Evolutionary conservation across 2,797 vertebrate genomes (phyloP).

Genomic region (Pyrocephalus nanus): DNA sequence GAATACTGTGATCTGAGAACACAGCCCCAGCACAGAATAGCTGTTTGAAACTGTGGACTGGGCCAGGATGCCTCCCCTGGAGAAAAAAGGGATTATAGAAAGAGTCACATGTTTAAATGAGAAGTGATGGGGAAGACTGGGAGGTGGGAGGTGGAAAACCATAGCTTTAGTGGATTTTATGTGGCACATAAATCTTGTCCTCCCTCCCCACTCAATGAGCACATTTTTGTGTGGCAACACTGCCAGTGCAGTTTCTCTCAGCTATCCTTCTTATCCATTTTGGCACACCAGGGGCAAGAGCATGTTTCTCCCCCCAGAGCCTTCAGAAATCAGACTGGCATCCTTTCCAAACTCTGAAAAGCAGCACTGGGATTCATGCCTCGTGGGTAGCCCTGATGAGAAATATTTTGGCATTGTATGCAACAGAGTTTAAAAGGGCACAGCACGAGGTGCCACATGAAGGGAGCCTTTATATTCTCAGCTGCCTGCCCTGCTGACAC

Average conservation of each 20-base stretch:
- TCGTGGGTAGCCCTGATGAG: background rate
- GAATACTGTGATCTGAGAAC: background rate
- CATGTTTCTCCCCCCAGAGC: background rate
- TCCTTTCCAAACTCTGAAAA: background rate
- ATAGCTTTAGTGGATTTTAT: background rate
- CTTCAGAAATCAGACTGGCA: background rate
- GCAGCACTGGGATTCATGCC: background rate
- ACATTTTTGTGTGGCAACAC: background rate
- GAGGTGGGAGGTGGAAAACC: background rate
- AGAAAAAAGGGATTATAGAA: background rate
- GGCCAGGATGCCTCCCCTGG: background rate
- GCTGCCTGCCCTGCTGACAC: fast-evolving
- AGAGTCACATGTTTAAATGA: background rate
- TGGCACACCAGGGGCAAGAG: background rate
- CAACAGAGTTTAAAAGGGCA: background rate
- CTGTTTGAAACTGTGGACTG: background rate
- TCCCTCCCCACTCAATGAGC: fast-evolving
- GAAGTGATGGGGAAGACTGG: background rate
- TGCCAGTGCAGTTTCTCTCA: fast-evolving
- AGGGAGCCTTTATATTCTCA: background rate
- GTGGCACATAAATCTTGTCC: background rate
- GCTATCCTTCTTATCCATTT: background rate
- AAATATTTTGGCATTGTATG: background rate
- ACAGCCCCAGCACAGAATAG: background rate
- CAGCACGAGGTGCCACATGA: background rate